Evolutionary conservation across 1,140 invertebrate genomes (phyloP).

Genomic region (Pemphigus obesinymphae): DNA sequence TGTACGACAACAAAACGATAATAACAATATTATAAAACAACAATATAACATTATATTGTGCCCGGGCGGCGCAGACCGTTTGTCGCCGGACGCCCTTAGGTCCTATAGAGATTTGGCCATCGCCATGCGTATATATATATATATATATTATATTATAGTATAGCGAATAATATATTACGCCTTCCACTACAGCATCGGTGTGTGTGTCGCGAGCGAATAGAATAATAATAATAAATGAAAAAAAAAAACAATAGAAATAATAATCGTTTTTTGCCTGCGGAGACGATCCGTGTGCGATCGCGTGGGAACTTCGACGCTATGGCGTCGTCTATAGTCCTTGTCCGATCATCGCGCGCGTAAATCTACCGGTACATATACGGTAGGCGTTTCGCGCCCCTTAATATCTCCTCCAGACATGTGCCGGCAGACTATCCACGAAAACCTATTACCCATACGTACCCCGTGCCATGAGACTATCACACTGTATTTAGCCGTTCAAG

Average conservation of each 20-base stretch:
- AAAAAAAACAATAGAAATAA: neutral
- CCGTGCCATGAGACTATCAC: too few species aligned
- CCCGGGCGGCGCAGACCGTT: neutral
- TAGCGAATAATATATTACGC: neutral
- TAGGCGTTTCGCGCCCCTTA: neutral
- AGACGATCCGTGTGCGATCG: too few species aligned
- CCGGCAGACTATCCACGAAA: too few species aligned
- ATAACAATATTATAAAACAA: conserved; percentile 14
- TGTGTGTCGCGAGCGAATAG: neutral
- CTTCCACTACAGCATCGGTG: neutral
- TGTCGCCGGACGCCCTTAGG: neutral
- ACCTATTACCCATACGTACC: too few species aligned
- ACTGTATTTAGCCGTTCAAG: too few species aligned
- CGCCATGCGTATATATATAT: neutral
- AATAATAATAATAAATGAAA: neutral
- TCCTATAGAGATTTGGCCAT: too few species aligned
- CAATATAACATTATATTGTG: neutral
- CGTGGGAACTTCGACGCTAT: neutral
- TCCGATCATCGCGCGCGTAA: too few species aligned
- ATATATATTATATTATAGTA: neutral
- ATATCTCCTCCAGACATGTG: too few species aligned
- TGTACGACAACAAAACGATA: neutral
- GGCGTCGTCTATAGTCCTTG: neutral
- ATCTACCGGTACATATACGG: neutral
- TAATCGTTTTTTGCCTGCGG: neutral